Evolutionary conservation across 1,140 invertebrate species (phyloP), one percentile per base, ranked within the genome.

Genomic region (Forficula auricularia): DNA sequence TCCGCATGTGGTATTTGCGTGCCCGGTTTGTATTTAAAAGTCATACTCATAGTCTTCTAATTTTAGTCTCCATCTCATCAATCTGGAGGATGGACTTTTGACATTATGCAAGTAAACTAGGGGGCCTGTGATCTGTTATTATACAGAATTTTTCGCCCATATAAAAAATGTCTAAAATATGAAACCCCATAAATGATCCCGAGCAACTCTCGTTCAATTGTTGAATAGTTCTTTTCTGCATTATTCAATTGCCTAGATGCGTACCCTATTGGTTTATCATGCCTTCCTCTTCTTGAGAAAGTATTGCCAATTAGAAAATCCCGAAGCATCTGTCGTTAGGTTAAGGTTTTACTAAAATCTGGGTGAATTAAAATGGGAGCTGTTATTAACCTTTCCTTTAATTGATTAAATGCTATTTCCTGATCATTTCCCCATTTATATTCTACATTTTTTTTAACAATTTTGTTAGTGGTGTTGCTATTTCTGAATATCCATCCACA

Each of bases 41-140:
- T 63, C 49, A 46, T 58, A 62, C 19, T 62, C 47, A 51, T 60
- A 69, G 43, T 66, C 60, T 49, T 65, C 61, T 19, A 72, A 45
- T 48, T 59, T 54, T 7, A 70, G 20, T 40, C 59, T 46, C 70
- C 69, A 74, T 14, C 65, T 48, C 2, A 63, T 54, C n/a, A 72
- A 47, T 48, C 62, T 49, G 22, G 58, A 54, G 10, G 53, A 59
- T 6, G 61, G 58, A 35, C 70, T 61, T 44, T 66, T 70, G 0
- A 65, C 42, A 12, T 56, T 59, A 22, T 59, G 54, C 2, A 72
- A 46, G 58, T 62, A 71, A 18, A 47, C 52, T 15, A 72, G n/a
- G 46, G 0, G 64, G 60, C 46, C 55, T 53, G 48, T 73, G 63
- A 46, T 75, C 69, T 1, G 64, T 72, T 9, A 61, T 40, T 1